phyloP scores from a whole-genome alignment of 2,797 vertebrate genomes.

The Phaenicophaeus curvirostris region DNA sequence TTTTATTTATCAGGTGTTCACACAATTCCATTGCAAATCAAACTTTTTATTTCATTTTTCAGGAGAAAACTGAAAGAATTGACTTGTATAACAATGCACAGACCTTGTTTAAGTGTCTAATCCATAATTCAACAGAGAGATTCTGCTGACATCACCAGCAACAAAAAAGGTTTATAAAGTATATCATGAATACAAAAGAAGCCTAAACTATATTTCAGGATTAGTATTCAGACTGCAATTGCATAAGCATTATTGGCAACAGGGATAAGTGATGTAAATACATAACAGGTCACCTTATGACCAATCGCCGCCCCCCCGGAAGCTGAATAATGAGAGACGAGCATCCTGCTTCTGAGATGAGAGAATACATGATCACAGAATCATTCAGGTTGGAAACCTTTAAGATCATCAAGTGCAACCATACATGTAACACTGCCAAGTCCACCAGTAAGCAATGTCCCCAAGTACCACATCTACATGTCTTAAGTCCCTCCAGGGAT shows the following conservation, averaged over 20 bases:
- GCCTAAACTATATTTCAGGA: not conserved
- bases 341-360: not conserved
- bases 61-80: conserved; percentile 40
- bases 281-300: not conserved
- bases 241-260: conserved; percentile 3
- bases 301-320: not conserved
- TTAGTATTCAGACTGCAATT: conserved; percentile 19
- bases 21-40: conserved; percentile 17
- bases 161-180: conserved; percentile 26
- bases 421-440: too few relatives aligned
- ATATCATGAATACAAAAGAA: conserved; percentile 66
- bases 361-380: not conserved
- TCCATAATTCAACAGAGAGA: conserved; percentile 73
- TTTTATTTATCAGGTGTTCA: conserved; percentile 29
- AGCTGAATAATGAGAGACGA: not conserved
- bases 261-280: conserved; percentile 3
- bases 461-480: too few relatives aligned
- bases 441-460: too few relatives aligned
- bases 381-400: too few relatives aligned
- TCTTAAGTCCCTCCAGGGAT: too few relatives aligned
- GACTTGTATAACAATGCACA: conserved; percentile 23
- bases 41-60: conserved; percentile 39
- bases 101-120: conserved; percentile 73
- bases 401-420: too few relatives aligned
- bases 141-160: conserved; percentile 73